A percentile compares a stretch with the other conserved stretches of the same genome.
Evolutionary conservation across 2,797 vertebrate genomes (phyloP).

Genomic region (Aphelocoma californica): DNA sequence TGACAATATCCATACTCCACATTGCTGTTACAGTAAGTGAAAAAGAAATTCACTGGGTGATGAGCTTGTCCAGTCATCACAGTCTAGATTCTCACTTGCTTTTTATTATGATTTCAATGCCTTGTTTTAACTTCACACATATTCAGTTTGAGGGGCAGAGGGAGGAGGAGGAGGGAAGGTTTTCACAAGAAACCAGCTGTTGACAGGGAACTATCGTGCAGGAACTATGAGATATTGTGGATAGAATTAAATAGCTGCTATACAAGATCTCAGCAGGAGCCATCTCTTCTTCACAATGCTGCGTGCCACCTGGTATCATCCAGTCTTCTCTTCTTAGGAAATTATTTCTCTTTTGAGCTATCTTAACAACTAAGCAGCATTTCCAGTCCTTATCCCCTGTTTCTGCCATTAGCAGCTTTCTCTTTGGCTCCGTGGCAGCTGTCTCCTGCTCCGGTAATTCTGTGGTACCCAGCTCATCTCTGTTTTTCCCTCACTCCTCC

Average conservation of each 20-base stretch:
- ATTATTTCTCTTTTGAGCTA: background rate
- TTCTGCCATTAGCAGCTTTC: constrained; percentile 19
- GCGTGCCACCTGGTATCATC: background rate
- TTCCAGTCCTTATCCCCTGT: background rate
- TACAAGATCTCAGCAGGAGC: background rate
- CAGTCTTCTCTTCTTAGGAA: background rate
- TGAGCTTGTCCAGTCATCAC: background rate
- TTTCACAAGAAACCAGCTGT: background rate
- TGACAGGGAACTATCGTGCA: background rate
- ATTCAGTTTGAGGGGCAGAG: background rate
- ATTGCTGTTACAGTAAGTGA: background rate
- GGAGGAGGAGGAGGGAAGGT: background rate
- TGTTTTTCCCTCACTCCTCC: constrained; percentile 4
- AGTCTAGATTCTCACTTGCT: background rate
- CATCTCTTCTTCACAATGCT: background rate
- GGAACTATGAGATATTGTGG: background rate
- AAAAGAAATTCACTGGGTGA: background rate
- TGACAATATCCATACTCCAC: background rate
- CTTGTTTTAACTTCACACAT: background rate
- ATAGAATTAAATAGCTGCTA: background rate
- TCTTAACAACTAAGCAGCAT: background rate
- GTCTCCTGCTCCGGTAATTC: background rate
- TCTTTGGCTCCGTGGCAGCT: constrained; percentile 1
- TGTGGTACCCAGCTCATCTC: background rate
- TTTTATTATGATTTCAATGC: background rate